Conservation (phyloP, 2,113 vertebrate genomes). For the Apodemus speciosus region DNA sequence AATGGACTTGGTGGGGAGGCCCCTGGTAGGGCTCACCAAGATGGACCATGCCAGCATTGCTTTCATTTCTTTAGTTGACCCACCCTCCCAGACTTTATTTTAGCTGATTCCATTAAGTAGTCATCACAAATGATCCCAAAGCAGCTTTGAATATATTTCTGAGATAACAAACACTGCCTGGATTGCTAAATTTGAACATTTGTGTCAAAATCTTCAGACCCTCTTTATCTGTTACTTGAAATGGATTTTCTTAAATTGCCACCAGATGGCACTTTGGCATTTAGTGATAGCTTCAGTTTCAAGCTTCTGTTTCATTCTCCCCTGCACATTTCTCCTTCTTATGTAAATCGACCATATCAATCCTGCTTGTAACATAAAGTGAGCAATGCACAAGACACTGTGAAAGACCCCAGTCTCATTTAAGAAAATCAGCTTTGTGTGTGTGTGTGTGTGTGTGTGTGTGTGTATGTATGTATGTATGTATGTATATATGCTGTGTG, state of each 20-base stretch:
- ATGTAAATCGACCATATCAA: background rate
- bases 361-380: background rate
- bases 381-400: background rate
- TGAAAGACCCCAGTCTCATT: background rate
- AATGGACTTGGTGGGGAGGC: background rate
- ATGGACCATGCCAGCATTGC: background rate
- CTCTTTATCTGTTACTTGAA: background rate
- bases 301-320: background rate
- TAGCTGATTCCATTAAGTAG: background rate
- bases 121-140: background rate
- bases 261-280: conserved; percentile 70
- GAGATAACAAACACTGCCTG: background rate
- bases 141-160: background rate
- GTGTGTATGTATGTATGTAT: background rate
- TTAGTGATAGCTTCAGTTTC: background rate
- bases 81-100: background rate
- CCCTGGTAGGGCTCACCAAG: background rate
- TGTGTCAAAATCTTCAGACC: background rate
- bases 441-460: background rate
- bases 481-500: background rate
- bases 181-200: background rate
- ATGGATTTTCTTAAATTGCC: conserved; percentile 38
- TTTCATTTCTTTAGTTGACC: background rate
- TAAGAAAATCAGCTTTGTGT: background rate
- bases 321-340: background rate